Evolutionary conservation across 2,888 invertebrate genomes (phyloP).

Genomic region (Latrodectus hesperus): DNA sequence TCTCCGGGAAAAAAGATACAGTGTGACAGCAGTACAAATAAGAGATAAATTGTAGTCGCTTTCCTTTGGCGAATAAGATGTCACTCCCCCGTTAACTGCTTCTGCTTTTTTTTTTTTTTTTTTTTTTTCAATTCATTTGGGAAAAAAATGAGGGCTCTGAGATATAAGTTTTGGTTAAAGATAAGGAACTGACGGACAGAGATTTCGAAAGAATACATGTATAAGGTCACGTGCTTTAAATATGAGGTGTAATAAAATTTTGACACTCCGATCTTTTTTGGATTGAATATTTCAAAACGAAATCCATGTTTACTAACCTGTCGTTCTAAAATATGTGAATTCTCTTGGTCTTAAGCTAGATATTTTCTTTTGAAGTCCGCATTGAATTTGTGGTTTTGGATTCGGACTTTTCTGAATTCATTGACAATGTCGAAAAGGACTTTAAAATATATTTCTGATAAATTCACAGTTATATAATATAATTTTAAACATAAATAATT

Average conservation of each 20-base stretch:
- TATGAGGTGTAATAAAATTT: neutral
- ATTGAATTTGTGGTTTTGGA: too few species aligned
- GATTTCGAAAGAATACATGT: too few species aligned
- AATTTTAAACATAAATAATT: too few species aligned
- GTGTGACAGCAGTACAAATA: constrained; percentile 48
- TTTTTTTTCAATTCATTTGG: neutral
- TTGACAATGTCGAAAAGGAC: too few species aligned
- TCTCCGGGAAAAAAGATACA: constrained; percentile 26
- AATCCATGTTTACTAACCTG: neutral
- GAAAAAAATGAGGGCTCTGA: neutral
- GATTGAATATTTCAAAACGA: neutral
- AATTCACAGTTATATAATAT: too few species aligned
- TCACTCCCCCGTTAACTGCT: neutral
- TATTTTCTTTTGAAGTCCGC: too few species aligned
- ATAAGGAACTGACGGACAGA: too few species aligned
- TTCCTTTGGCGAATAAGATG: neutral
- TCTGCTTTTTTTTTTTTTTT: neutral
- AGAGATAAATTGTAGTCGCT: constrained; percentile 17
- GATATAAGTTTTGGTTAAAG: too few species aligned
- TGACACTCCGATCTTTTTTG: neutral
- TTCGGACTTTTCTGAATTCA: too few species aligned
- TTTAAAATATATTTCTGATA: too few species aligned
- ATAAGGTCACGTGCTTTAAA: too few species aligned
- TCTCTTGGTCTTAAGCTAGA: too few species aligned
- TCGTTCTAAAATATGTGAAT: neutral